A percentile compares a stretch with the other conserved stretches of the same genome.
These are phyloP conservation scores for Barypeithes pellucidus DNA, from an alignment of 2,888 invertebrate genomes.

Conservation along the genomic window DNA sequence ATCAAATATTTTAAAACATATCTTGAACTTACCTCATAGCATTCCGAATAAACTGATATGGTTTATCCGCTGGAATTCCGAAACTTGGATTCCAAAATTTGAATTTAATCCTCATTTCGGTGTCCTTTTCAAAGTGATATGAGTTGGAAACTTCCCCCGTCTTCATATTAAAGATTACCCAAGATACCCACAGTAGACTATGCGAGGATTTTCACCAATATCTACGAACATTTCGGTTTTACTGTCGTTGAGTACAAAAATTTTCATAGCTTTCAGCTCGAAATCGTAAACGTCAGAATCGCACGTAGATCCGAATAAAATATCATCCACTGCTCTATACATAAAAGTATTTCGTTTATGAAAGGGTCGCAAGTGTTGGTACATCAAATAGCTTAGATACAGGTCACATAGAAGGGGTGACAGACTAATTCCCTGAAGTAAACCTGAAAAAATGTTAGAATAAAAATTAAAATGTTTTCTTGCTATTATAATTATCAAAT, in stretches of 20 bases:
- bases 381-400: conserved; percentile 34
- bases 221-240: conserved; percentile 38
- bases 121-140: conserved; percentile 36
- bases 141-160: conserved; percentile 37
- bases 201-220: conserved; percentile 20
- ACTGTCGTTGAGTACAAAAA: conserved; percentile 33
- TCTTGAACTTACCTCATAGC: conserved; percentile 45
- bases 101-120: conserved; percentile 40
- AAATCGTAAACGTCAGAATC: conserved; percentile 30
- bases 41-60: conserved; percentile 31
- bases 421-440: conserved; percentile 42
- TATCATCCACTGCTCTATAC: conserved; percentile 48
- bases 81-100: conserved; percentile 45
- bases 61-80: conserved; percentile 13
- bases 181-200: conserved; percentile 47
- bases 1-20: not conserved
- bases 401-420: conserved; percentile 47
- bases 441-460: conserved; percentile 34
- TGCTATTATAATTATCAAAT: too few species aligned
- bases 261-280: conserved; percentile 27
- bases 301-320: conserved; percentile 38
- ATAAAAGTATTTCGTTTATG: conserved; percentile 31
- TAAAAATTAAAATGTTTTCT: not conserved
- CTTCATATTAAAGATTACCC: conserved; percentile 43
- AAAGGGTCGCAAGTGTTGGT: conserved; percentile 30